A percentile compares a stretch with the other conserved stretches of the same genome.
These are phyloP conservation scores for Orthonevra nobilis DNA, from an alignment of 2,888 invertebrate species.

Conservation along the genomic window DNA sequence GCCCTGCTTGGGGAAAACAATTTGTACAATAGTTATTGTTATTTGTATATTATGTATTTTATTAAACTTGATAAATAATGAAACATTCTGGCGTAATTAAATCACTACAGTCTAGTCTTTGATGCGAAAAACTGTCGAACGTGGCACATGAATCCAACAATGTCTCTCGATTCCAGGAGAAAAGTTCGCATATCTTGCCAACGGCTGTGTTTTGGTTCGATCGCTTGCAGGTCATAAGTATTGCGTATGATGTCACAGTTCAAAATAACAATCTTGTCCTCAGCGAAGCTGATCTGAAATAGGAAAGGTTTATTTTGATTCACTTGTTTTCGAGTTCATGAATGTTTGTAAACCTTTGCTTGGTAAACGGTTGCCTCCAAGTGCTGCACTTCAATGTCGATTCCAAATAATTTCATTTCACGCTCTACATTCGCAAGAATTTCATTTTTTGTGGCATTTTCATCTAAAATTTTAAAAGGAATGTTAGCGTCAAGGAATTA, in stretches of 20 bases:
- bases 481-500: neutral
- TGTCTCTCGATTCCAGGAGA: conserved; percentile 29
- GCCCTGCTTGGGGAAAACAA: too few relatives aligned
- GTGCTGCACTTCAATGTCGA: neutral
- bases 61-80: too few relatives aligned
- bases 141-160: conserved; percentile 36
- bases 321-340: too few relatives aligned
- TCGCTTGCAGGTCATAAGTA: conserved; percentile 24
- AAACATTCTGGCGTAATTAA: too few relatives aligned
- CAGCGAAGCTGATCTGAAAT: conserved; percentile 28
- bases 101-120: too few relatives aligned
- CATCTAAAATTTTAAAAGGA: conserved; percentile 2
- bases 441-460: neutral
- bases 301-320: neutral
- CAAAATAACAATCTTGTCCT: conserved; percentile 11
- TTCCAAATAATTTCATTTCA: conserved; percentile 26
- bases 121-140: conserved; percentile 4
- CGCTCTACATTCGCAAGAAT: neutral
- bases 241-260: conserved; percentile 26
- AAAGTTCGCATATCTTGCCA: conserved; percentile 20
- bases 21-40: too few relatives aligned
- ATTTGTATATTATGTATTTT: too few relatives aligned
- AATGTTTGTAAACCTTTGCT: too few relatives aligned
- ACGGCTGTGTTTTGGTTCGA: conserved; percentile 5
- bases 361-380: conserved; percentile 13